A percentile compares a stretch with the other conserved stretches of the same genome.
These are phyloP conservation scores for Drosophila ercepeae DNA, from an alignment of 1,140 invertebrate species.

Conservation along the genomic window DNA sequence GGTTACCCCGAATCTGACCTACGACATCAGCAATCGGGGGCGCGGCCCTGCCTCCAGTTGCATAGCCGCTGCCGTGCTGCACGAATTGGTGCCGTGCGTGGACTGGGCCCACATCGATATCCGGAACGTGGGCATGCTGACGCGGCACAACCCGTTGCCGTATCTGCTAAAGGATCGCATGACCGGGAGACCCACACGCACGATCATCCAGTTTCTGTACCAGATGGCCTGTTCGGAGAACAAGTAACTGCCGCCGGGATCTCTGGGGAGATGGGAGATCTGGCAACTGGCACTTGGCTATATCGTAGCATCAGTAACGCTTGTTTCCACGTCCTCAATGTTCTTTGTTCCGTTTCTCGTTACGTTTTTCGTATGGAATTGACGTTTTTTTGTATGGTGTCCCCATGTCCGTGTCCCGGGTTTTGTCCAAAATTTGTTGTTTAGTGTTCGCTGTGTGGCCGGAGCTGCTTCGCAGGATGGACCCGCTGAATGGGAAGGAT, in stretches of 20 bases:
- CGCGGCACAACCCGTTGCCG: conserved; percentile 85
- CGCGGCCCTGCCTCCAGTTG: conserved; percentile 86
- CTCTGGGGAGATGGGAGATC: conserved; percentile 1
- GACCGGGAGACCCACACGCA: conserved; percentile 87
- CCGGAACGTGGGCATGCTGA: conserved; percentile 87
- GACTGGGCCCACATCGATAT: conserved; percentile 90
- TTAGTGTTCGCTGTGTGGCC: conserved; percentile 1
- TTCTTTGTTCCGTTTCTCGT: conserved; percentile 1
- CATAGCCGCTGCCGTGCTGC: conserved; percentile 88
- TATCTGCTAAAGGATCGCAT: conserved; percentile 86
- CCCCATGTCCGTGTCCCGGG: neutral
- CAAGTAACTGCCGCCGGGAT: conserved; percentile 32
- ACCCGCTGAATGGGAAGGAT: neutral
- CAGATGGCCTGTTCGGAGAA: conserved; percentile 84
- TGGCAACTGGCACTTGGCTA: neutral
- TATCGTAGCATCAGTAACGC: neutral
- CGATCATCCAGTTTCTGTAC: conserved; percentile 86
- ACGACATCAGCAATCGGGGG: conserved; percentile 88
- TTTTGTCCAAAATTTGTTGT: conserved; percentile 24
- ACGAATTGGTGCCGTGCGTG: conserved; percentile 87
- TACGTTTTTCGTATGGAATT: neutral
- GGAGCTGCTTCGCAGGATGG: neutral
- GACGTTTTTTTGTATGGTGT: neutral
- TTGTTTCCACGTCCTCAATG: neutral
- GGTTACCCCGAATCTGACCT: conserved; percentile 85